Conservation (phyloP, 37 sponge, comb jelly and placozoan species). For the Lycopodina hypogea region DNA sequence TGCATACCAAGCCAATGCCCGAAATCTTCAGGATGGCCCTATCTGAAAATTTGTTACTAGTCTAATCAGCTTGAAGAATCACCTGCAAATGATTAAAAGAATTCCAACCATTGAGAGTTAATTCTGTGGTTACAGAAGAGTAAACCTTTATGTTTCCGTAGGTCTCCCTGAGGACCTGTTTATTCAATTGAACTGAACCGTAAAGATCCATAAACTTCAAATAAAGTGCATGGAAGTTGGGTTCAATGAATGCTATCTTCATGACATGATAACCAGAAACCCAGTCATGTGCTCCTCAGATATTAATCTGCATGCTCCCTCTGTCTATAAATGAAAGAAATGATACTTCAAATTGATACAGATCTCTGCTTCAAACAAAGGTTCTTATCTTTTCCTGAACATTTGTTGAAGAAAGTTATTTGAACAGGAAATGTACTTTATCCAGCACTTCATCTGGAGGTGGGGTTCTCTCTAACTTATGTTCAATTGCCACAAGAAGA, state of each 20-base stretch:
- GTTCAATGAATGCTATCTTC: constrained; percentile 90
- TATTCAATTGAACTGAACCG: constrained; percentile 29
- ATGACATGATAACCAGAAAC: constrained; percentile 92
- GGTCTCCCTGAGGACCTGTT: constrained; percentile 79
- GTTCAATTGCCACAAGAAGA: constrained; percentile 80
- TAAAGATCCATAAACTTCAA: constrained; percentile 81
- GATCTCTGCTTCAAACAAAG: too few relatives aligned
- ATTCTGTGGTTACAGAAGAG: neutral
- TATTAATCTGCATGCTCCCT: constrained; percentile 76
- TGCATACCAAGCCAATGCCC: constrained; percentile 95
- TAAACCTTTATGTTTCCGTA: constrained; percentile 94
- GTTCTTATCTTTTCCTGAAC: constrained; percentile 75
- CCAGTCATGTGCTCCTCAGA: constrained; percentile 83
- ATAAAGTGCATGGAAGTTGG: constrained; percentile 93
- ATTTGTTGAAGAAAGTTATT: constrained; percentile 87
- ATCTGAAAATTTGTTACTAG: constrained; percentile 82
- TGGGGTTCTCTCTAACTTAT: constrained; percentile 31
- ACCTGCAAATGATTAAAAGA: constrained; percentile 49
- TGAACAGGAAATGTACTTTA: constrained; percentile 93
- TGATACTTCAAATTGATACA: neutral
- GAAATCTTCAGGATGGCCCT: constrained; percentile 91
- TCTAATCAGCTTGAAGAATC: constrained; percentile 81
- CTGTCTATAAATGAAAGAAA: constrained; percentile 50
- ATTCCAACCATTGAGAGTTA: neutral
- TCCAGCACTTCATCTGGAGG: constrained; percentile 90